Evolutionary conservation across 2,113 vertebrate genomes (phyloP).

Genomic region (Spizaetus ornatus): DNA sequence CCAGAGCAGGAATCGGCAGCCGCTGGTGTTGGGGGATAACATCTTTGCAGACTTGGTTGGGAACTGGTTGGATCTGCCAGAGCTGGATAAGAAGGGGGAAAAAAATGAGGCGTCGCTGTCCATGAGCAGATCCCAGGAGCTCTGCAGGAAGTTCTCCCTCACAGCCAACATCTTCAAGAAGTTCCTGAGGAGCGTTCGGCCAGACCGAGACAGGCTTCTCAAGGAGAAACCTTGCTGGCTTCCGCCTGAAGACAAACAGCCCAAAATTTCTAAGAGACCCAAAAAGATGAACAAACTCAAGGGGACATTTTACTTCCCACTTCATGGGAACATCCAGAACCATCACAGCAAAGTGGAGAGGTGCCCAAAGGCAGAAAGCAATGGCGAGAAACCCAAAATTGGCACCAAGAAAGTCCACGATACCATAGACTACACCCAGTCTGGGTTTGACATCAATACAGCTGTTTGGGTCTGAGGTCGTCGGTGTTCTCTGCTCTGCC

Average conservation of each 20-base stretch:
- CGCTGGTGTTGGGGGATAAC: constrained; percentile 92
- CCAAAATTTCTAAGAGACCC: constrained; percentile 80
- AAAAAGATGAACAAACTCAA: constrained; percentile 83
- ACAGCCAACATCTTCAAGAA: constrained; percentile 96
- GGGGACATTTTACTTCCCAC: constrained; percentile 82
- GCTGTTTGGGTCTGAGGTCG: constrained; percentile 91
- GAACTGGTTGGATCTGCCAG: constrained; percentile 95
- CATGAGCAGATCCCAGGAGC: constrained; percentile 82
- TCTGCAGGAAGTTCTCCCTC: constrained; percentile 88
- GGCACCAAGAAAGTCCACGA: constrained; percentile 66
- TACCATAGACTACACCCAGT: constrained; percentile 63
- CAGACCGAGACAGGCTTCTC: constrained; percentile 88
- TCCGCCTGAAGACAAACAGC: constrained; percentile 71
- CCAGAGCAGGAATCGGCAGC: constrained; percentile 89
- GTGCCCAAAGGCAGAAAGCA: constrained; percentile 56
- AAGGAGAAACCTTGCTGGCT: constrained; percentile 93
- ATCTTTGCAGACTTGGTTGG: constrained; percentile 95
- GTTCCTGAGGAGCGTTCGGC: constrained; percentile 89
- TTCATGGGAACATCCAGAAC: constrained; percentile 71
- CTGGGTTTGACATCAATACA: constrained; percentile 91
- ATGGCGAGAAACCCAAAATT: constrained; percentile 50
- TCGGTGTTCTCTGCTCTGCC: neutral
- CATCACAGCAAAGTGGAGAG: constrained; percentile 72
- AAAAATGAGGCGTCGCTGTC: constrained; percentile 66
- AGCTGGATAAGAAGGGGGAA: constrained; percentile 82